Percentiles rank a stretch among this genome's conserved stretches.
Evolutionary conservation across 2,797 vertebrate species (phyloP).

Genomic region (Poecilia wingei): DNA sequence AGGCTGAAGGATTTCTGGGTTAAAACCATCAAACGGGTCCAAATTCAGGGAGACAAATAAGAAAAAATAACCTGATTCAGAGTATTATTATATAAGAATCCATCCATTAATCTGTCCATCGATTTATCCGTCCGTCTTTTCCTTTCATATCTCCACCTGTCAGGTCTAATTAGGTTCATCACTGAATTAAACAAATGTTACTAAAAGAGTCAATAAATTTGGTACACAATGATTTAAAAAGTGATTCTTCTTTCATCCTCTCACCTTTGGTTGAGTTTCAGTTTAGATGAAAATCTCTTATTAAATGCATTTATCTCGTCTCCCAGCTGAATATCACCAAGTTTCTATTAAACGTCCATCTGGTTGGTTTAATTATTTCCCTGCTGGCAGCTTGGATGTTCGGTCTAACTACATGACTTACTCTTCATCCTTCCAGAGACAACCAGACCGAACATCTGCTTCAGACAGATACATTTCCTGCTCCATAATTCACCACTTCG

Average conservation of each 20-base stretch:
- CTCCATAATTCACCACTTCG: slow-evolving; percentile 35
- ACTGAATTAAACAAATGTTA: too few relatives aligned
- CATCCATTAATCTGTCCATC: neutral
- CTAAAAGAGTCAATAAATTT: too few relatives aligned
- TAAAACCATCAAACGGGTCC: neutral
- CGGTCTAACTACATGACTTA: neutral
- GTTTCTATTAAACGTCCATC: neutral
- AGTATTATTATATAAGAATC: neutral
- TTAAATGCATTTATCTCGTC: neutral
- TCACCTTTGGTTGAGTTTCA: too few relatives aligned
- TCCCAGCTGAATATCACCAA: neutral
- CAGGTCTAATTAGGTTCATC: too few relatives aligned
- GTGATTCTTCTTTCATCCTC: too few relatives aligned
- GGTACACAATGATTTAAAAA: too few relatives aligned
- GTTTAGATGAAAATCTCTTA: neutral
- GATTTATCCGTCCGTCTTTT: neutral
- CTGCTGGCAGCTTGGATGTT: slow-evolving; percentile 28
- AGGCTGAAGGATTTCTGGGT: neutral
- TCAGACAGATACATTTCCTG: slow-evolving; percentile 30
- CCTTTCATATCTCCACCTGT: too few relatives aligned
- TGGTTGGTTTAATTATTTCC: neutral
- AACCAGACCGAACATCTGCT: slow-evolving; percentile 21
- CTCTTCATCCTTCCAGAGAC: neutral
- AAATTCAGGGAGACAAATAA: neutral
- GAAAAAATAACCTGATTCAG: neutral